Evolutionary conservation across 2,797 vertebrate species (phyloP), one percentile per base, ranked within the genome.

Genomic region (Anolis apletophallus): DNA sequence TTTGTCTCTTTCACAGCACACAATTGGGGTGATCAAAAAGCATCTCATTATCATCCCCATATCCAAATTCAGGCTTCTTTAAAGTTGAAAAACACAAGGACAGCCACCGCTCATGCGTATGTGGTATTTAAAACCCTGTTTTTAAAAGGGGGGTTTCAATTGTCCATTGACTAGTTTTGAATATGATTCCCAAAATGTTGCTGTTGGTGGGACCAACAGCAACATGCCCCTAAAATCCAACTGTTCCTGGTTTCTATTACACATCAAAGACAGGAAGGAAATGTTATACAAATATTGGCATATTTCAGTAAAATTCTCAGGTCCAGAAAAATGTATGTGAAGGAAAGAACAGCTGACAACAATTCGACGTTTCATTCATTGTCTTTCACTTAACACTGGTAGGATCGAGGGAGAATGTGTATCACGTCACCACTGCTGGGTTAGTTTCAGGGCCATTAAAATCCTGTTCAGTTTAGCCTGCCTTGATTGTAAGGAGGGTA

Each of bases 291-390:
- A 93, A 87, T 36, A 85, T 55, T 71, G 40, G 80, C 34, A 83
- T 0, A 4, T 52, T 40, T 89, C 82, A 88, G 29, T 82, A 87
- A 78, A 84, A 86, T 67, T 78, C 79, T 85, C 72, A 64, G 82
- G 50, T 46, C 83, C 85, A 84, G 91, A 21, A 64, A 90, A 54
- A 72, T 80, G 89, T 55, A 84, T 72, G 12, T 1, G 87, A 79
- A 90, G 83, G 93, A 92, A 67, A 40, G 59, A 87, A 82, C 74
- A 89, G 73, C 75, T 88, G 85, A 81, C 69, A 94, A 91, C 90
- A 36, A 80, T 59, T 85, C 61, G 2, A 81, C 89, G 88, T 82
- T 75, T 34, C 50, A 87, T 86, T 5, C 40, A 29, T 54, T 19
- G 11, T 26, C 50, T 91, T 91, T 88, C 5, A 0, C 68, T 84